Conservation (phyloP, 2,113 vertebrate genomes). For the Phylloscopus whistleri region DNA sequence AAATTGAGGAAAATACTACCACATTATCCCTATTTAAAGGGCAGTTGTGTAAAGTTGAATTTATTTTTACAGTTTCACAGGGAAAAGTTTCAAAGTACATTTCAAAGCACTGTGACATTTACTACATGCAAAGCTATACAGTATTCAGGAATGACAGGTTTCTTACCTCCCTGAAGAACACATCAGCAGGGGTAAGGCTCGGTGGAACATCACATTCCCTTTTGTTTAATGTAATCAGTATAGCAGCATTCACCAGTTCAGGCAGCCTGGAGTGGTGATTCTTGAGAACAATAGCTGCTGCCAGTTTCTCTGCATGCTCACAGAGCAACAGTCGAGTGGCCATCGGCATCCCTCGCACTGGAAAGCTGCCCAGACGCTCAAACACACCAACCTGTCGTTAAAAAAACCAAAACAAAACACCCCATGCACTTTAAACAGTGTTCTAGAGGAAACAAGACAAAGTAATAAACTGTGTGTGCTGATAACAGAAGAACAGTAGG, state of each 20-base stretch:
- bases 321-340: constrained; percentile 88
- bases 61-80: neutral
- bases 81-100: neutral
- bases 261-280: constrained; percentile 86
- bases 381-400: constrained; percentile 83
- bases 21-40: neutral
- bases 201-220: constrained; percentile 71
- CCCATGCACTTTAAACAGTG: neutral
- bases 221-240: constrained; percentile 78
- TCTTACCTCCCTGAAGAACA: constrained; percentile 94
- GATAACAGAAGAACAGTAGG: neutral
- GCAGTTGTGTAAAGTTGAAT: neutral
- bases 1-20: neutral
- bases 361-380: constrained; percentile 76
- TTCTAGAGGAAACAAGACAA: neutral
- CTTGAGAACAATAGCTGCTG: constrained; percentile 88
- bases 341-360: constrained; percentile 76
- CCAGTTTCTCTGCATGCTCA: constrained; percentile 91
- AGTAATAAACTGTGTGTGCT: neutral
- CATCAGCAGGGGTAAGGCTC: constrained; percentile 88
- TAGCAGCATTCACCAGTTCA: constrained; percentile 85
- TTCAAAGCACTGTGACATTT: neutral
- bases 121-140: neutral
- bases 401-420: neutral
- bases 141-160: neutral